Evolutionary conservation across 2,113 vertebrate species (phyloP).

Genomic region (Bos indicus): DNA sequence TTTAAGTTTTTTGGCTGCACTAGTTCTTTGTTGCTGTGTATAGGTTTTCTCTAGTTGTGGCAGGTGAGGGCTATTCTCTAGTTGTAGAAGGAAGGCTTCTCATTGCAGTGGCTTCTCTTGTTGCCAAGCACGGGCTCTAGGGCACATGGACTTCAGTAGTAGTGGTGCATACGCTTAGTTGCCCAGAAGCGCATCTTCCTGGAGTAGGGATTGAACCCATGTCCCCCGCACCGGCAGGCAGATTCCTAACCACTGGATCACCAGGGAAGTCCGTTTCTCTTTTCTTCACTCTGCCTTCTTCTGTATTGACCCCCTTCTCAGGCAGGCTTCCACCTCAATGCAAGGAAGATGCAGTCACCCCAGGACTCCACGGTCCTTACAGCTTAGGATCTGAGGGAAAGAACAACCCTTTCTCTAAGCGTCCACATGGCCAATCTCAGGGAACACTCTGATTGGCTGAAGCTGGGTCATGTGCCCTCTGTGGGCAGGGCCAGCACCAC

Average conservation of each 20-base stretch:
- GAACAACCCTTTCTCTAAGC: background rate
- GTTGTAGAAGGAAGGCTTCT: background rate
- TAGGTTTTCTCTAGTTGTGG: background rate
- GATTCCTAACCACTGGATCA: background rate
- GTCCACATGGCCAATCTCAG: background rate
- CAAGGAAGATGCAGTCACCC: background rate
- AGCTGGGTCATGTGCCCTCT: fast-evolving
- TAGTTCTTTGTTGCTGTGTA: background rate
- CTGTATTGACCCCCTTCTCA: too few species aligned
- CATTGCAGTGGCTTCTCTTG: background rate
- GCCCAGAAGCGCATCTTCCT: background rate
- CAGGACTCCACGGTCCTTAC: background rate
- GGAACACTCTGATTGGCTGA: background rate
- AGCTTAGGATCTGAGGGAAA: background rate
- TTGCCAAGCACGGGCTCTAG: background rate
- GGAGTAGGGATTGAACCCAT: background rate
- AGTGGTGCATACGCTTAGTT: background rate
- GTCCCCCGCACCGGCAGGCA: background rate
- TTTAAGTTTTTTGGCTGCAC: background rate
- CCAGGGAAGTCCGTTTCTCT: background rate
- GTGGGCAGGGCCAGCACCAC: background rate
- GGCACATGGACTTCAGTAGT: background rate
- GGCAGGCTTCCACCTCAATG: background rate
- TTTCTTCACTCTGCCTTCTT: background rate
- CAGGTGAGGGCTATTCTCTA: background rate